Conservation (phyloP, 37 sponge, comb jelly and placozoan species). For the Agelas oroides region DNA sequence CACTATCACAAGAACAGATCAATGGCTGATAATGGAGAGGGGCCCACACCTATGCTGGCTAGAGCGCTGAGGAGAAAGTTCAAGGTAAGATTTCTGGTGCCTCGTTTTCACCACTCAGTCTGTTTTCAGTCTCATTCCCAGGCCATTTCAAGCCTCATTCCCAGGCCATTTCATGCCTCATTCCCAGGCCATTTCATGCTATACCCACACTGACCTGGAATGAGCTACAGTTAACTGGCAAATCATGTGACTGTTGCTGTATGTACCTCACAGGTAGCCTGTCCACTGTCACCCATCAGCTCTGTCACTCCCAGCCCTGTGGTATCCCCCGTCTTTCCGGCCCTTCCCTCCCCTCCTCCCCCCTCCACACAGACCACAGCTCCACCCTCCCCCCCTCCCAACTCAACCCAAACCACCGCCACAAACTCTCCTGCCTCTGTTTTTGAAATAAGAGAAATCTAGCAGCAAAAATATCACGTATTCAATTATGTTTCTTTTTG, state of each 20-base stretch:
- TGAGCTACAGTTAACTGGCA: neutral
- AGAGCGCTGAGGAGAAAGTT: conserved; percentile 76
- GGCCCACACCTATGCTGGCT: conserved; percentile 70
- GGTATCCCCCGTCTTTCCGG: conserved; percentile 1
- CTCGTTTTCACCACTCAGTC: too few species aligned
- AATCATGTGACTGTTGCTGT: too few species aligned
- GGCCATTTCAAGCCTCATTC: too few species aligned
- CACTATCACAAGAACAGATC: neutral
- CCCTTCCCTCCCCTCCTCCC: conserved; percentile 32
- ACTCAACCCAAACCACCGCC: conserved; percentile 26
- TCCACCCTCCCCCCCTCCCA: conserved; percentile 45
- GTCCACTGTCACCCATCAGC: conserved; percentile 56
- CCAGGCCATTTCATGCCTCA: too few species aligned
- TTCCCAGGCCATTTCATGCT: too few species aligned
- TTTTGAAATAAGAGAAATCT: conserved; percentile 49
- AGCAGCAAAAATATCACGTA: too few species aligned
- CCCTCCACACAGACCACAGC: conserved; percentile 5
- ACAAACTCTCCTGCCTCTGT: conserved; percentile 30
- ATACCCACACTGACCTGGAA: too few species aligned
- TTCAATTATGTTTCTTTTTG: too few species aligned
- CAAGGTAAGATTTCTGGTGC: conserved; percentile 60
- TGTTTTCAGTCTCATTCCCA: too few species aligned
- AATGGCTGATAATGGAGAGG: conserved; percentile 35
- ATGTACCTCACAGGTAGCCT: conserved; percentile 43
- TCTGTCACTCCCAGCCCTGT: conserved; percentile 8